phyloP scores from a whole-genome alignment of 2,888 invertebrate genomes.

The Helleia helle region DNA sequence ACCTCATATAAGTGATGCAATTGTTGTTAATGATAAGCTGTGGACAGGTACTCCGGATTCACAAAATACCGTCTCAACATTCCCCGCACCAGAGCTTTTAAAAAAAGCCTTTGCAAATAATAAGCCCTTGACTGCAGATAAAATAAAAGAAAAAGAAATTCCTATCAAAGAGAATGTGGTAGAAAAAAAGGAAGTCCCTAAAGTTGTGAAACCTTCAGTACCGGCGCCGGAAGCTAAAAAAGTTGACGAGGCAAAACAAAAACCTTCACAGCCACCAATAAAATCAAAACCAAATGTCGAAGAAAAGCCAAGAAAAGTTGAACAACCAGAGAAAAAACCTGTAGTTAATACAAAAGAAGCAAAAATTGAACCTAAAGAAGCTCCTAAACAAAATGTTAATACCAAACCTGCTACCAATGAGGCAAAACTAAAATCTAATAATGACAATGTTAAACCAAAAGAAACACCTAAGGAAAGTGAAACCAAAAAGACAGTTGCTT shows the following conservation, averaged over 20 bases:
- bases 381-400: neutral
- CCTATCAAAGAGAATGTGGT: slow-evolving; percentile 20
- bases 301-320: slow-evolving; percentile 17
- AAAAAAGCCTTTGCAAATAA: slow-evolving; percentile 42
- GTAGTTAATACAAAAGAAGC: neutral
- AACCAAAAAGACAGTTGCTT: slow-evolving; percentile 9
- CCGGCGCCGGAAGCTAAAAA: slow-evolving; percentile 18
- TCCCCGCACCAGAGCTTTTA: slow-evolving; percentile 72
- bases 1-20: slow-evolving; percentile 75
- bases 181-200: slow-evolving; percentile 6
- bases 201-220: slow-evolving; percentile 17
- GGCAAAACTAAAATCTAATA: neutral
- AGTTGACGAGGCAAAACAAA: slow-evolving; percentile 15
- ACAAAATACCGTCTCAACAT: slow-evolving; percentile 76
- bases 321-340: slow-evolving; percentile 18
- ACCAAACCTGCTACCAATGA: neutral
- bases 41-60: slow-evolving; percentile 79
- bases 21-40: slow-evolving; percentile 77
- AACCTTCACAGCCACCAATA: slow-evolving; percentile 7
- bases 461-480: slow-evolving; percentile 8
- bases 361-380: slow-evolving; percentile 11
- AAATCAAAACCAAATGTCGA: slow-evolving; percentile 8
- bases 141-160: slow-evolving; percentile 17
- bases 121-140: neutral
- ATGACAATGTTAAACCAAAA: slow-evolving; percentile 5